Evolutionary conservation across 2,888 invertebrate species (phyloP).

Genomic region (Tenthredo mesomela): DNA sequence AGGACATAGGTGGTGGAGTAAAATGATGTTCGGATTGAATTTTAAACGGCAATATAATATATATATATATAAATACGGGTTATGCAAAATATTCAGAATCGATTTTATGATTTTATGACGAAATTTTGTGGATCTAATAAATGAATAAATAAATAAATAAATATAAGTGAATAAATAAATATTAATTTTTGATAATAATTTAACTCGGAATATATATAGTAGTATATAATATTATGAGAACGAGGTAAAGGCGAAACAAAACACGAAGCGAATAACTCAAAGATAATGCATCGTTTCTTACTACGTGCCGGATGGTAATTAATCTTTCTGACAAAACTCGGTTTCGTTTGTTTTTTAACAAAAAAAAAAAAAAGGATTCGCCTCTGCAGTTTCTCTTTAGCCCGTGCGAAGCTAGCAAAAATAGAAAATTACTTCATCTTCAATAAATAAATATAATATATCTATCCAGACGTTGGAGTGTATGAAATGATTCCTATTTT

Average conservation of each 20-base stretch:
- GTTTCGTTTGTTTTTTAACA: background rate
- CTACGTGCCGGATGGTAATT: slow-evolving; percentile 33
- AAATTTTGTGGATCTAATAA: background rate
- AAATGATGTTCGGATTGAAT: background rate
- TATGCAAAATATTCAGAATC: background rate
- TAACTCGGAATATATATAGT: background rate
- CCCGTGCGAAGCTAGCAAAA: background rate
- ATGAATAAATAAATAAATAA: no score
- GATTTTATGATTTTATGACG: background rate
- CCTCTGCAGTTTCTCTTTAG: no score
- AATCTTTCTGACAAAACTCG: slow-evolving; percentile 47
- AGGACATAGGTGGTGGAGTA: background rate
- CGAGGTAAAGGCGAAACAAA: slow-evolving; percentile 29
- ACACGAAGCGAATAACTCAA: slow-evolving; percentile 43
- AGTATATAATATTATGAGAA: no score
- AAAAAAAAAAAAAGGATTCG: background rate
- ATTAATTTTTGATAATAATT: background rate
- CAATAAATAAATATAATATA: background rate
- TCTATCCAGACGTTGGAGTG: background rate
- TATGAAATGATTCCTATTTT: background rate
- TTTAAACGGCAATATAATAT: background rate
- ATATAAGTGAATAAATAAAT: background rate
- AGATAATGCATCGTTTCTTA: slow-evolving; percentile 44
- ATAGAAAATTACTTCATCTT: slow-evolving; percentile 8
- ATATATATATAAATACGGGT: no score